These are phyloP conservation scores for Apteryx owenii DNA, from an alignment of 2,113 vertebrate species.

Conservation along the genomic window DNA sequence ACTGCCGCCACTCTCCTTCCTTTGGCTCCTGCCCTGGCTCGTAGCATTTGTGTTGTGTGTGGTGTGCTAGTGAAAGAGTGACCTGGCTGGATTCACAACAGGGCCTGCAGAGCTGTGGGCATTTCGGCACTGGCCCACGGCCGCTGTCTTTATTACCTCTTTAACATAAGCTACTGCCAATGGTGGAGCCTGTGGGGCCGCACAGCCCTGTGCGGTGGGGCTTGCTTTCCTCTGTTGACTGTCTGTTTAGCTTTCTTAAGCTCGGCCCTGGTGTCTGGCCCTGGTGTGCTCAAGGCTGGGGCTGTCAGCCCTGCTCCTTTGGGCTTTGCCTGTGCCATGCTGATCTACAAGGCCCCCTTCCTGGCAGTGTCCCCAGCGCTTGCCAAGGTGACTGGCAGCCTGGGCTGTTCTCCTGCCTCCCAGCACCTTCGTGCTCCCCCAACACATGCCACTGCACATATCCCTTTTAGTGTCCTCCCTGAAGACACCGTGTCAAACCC, in stretches of 20 bases:
- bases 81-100: neutral
- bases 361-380: neutral
- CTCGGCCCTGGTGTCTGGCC: neutral
- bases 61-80: conserved; percentile 25
- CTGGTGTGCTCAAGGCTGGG: neutral
- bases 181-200: neutral
- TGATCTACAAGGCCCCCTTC: neutral
- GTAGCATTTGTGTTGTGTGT: neutral
- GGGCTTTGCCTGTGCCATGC: neutral
- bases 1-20: neutral
- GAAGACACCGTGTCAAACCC: accelerated
- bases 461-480: neutral
- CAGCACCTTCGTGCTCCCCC: neutral
- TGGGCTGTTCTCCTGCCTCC: neutral
- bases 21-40: accelerated
- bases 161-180: neutral
- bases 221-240: neutral
- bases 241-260: neutral
- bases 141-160: neutral
- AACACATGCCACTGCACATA: neutral
- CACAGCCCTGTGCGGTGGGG: accelerated
- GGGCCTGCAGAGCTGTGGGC: neutral
- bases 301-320: neutral
- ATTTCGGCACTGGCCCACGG: accelerated
- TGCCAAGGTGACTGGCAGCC: neutral